Conservation (phyloP, 2,888 invertebrate genomes). For the Ectemnius lituratus region DNA sequence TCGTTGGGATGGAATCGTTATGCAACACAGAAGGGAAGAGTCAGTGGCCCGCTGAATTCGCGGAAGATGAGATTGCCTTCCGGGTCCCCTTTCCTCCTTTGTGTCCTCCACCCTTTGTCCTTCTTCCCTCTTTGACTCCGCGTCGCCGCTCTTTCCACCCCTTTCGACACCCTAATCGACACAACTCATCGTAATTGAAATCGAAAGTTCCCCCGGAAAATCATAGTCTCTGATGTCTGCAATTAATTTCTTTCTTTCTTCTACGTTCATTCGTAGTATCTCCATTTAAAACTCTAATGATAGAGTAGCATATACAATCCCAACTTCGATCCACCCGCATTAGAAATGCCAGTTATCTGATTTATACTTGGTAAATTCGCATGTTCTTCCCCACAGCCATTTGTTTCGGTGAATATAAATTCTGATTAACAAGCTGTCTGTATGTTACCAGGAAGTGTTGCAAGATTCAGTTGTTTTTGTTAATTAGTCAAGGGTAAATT, state of each 20-base stretch:
- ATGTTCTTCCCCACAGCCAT: neutral
- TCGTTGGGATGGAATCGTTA: slow-evolving; percentile 56
- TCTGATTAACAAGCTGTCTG: neutral
- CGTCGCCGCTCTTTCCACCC: slow-evolving; percentile 26
- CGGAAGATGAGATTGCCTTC: slow-evolving; percentile 59
- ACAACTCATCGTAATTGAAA: slow-evolving; percentile 36
- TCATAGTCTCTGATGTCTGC: neutral
- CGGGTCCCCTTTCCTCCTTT: slow-evolving; percentile 46
- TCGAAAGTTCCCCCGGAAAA: slow-evolving; percentile 48
- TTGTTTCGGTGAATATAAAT: neutral
- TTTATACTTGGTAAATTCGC: neutral
- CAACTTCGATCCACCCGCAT: neutral
- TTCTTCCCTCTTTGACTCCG: slow-evolving; percentile 15
- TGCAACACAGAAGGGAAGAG: slow-evolving; percentile 59
- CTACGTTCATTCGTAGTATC: too few relatives aligned
- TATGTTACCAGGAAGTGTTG: too few relatives aligned
- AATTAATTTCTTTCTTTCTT: too few relatives aligned
- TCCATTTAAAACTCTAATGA: too few relatives aligned
- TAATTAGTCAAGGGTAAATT: too few relatives aligned
- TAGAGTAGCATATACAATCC: too few relatives aligned
- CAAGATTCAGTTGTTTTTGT: too few relatives aligned
- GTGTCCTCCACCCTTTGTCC: slow-evolving; percentile 5
- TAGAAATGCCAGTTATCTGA: neutral
- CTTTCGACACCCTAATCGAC: slow-evolving; percentile 13
- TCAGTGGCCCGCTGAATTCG: slow-evolving; percentile 62